Conservation (phyloP, 1,140 invertebrate species). For the Triops longicaudatus region DNA sequence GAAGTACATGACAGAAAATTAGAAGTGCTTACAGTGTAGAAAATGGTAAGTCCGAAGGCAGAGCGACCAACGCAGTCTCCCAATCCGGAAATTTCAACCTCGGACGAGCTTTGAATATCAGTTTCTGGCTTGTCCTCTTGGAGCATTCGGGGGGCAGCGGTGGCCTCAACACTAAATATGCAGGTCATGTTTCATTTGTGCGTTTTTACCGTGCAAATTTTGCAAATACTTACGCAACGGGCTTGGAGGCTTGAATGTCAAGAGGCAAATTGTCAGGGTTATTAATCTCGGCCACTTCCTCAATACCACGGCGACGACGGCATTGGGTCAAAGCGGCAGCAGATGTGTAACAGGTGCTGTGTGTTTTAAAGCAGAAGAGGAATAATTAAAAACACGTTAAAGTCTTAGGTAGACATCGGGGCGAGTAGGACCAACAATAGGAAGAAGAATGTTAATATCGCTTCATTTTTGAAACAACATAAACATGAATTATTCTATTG, state of each 20-base stretch:
- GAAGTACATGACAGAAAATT: too few relatives aligned
- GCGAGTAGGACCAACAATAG: too few relatives aligned
- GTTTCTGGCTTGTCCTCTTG: not conserved
- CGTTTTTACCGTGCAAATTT: too few relatives aligned
- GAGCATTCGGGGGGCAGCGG: not conserved
- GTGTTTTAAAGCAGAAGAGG: not conserved
- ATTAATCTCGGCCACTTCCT: not conserved
- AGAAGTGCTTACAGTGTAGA: not conserved
- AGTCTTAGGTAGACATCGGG: not conserved
- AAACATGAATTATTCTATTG: too few relatives aligned
- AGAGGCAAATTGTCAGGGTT: not conserved
- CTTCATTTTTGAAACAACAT: too few relatives aligned
- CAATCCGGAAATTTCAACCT: slow-evolving; percentile 7
- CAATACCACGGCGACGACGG: not conserved
- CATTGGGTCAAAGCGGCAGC: not conserved
- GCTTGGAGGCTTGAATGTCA: not conserved
- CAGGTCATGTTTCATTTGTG: too few relatives aligned
- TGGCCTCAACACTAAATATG: not conserved
- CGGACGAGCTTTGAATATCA: not conserved
- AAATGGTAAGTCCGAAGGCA: not conserved
- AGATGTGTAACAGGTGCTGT: not conserved
- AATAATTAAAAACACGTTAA: not conserved
- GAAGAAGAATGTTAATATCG: too few relatives aligned
- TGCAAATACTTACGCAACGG: not conserved
- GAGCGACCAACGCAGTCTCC: not conserved